Evolutionary conservation across 2,888 invertebrate species (phyloP).

Genomic region (Omphaloscelis lunosa): DNA sequence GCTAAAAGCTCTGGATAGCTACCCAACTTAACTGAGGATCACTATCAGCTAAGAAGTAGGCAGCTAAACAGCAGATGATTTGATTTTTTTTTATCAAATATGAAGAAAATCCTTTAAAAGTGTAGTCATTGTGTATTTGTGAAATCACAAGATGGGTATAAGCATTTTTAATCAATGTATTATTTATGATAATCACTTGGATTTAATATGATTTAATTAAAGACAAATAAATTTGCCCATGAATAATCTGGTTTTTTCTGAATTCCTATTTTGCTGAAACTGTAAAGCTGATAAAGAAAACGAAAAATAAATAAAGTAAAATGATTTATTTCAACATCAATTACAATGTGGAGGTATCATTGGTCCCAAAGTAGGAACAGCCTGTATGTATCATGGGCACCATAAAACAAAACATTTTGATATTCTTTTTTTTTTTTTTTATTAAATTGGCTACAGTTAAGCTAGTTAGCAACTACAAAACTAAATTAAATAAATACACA

Average conservation of each 20-base stretch:
- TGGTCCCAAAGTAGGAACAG: background rate
- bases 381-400: background rate
- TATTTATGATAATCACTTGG: background rate
- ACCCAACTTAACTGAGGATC: background rate
- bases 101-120: background rate
- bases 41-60: background rate
- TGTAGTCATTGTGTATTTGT: background rate
- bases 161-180: background rate
- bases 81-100: background rate
- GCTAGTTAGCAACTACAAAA: background rate
- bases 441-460: background rate
- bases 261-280: background rate
- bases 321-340: background rate
- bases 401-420: background rate
- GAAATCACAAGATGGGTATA: background rate
- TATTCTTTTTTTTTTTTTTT: background rate
- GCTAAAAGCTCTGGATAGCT: background rate
- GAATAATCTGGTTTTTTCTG: background rate
- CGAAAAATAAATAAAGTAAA: background rate
- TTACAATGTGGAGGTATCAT: background rate
- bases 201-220: conserved; percentile 12
- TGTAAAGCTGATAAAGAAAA: background rate
- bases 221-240: conserved; percentile 25
- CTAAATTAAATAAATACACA: background rate
- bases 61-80: no score